These are phyloP conservation scores for Halcyon chelicuti DNA, from an alignment of 2,797 vertebrate genomes.

Conservation along the genomic window DNA sequence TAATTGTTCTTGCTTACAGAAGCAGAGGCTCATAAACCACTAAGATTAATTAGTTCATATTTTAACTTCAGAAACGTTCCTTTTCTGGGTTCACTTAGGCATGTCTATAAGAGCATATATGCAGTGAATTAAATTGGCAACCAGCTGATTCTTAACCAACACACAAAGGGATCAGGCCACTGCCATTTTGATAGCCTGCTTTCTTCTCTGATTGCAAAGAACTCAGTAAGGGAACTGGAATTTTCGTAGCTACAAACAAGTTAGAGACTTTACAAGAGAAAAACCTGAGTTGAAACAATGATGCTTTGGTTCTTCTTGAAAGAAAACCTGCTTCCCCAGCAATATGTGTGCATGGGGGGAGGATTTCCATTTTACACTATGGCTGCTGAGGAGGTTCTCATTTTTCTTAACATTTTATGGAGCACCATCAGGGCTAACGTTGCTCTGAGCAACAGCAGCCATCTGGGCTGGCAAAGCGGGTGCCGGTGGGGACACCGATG, in stretches of 20 bases:
- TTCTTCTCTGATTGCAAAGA: background rate
- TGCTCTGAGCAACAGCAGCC: background rate
- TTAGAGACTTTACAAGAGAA: background rate
- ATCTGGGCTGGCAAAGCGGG: background rate
- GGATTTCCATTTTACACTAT: rapidly evolving
- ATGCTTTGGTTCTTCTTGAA: background rate
- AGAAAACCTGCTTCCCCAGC: background rate
- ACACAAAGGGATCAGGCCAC: background rate
- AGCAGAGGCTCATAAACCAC: background rate
- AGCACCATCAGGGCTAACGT: background rate
- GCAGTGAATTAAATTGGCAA: background rate
- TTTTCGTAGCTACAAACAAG: background rate
- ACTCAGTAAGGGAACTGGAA: rapidly evolving
- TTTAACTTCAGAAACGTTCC: background rate
- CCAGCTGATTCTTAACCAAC: background rate
- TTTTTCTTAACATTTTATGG: rapidly evolving
- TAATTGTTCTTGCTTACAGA: background rate
- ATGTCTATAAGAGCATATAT: rapidly evolving
- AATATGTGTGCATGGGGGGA: rapidly evolving
- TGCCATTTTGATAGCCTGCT: background rate
- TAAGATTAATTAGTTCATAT: background rate
- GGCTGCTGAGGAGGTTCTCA: background rate
- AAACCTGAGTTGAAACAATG: rapidly evolving
- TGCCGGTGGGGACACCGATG: rapidly evolving
- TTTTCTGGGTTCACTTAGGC: background rate